These are phyloP conservation scores for Bombus picipes DNA, from an alignment of 1,140 invertebrate species.

Conservation along the genomic window DNA sequence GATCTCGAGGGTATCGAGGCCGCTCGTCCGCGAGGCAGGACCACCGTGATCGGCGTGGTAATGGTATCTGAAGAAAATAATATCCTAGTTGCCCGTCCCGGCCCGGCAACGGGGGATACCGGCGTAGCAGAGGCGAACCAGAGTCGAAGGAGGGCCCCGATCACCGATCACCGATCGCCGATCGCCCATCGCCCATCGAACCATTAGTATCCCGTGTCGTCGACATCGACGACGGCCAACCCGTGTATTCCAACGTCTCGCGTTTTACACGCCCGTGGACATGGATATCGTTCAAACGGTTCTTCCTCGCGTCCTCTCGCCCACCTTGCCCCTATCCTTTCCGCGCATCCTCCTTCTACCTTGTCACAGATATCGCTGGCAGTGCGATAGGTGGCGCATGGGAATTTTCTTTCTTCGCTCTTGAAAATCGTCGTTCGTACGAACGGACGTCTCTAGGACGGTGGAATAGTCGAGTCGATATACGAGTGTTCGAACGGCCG, in stretches of 20 bases:
- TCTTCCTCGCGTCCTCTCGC: neutral
- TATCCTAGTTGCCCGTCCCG: slow-evolving; percentile 65
- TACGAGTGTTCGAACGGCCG: too few species aligned
- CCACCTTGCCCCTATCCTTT: neutral
- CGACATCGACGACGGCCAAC: slow-evolving; percentile 67
- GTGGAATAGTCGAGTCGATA: too few species aligned
- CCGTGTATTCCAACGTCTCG: slow-evolving; percentile 27
- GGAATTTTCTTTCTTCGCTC: neutral
- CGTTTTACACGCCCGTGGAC: slow-evolving; percentile 37
- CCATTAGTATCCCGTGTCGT: slow-evolving; percentile 81
- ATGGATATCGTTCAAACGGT: slow-evolving; percentile 37
- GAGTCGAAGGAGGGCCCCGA: slow-evolving; percentile 46
- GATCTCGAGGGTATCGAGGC: slow-evolving; percentile 76
- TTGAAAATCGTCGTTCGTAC: too few species aligned
- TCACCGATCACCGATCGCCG: slow-evolving; percentile 58
- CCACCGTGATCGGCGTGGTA: slow-evolving; percentile 79
- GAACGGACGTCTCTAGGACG: too few species aligned
- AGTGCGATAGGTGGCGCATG: too few species aligned
- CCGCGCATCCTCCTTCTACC: neutral
- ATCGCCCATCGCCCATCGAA: slow-evolving; percentile 74
- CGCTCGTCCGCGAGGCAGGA: slow-evolving; percentile 75
- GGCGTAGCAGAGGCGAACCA: slow-evolving; percentile 23
- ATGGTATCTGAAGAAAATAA: slow-evolving; percentile 81
- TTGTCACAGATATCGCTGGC: neutral
- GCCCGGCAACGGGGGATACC: slow-evolving; percentile 38